These are phyloP conservation scores for Mantis religiosa DNA, from an alignment of 2,888 invertebrate genomes.

Conservation along the genomic window DNA sequence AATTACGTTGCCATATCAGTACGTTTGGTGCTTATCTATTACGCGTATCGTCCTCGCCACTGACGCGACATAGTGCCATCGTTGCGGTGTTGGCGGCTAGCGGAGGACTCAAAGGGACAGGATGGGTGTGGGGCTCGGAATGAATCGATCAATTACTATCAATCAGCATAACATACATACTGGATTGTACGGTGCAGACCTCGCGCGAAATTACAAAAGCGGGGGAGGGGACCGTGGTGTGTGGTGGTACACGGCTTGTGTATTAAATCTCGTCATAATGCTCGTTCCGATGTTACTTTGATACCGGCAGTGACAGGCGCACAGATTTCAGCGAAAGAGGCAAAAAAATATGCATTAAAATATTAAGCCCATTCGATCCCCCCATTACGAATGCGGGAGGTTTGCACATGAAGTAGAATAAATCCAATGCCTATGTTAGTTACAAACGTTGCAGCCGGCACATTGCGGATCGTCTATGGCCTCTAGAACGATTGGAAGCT, in stretches of 20 bases:
- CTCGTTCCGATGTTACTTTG: slow-evolving; percentile 11
- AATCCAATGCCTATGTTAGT: background rate
- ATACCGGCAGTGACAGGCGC: slow-evolving; percentile 3
- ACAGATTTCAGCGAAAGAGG: background rate
- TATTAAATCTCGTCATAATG: slow-evolving; percentile 1
- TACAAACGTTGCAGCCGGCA: background rate
- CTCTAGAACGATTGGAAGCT: background rate
- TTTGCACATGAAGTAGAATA: background rate
- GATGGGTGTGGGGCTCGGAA: slow-evolving; percentile 5
- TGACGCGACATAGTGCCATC: background rate
- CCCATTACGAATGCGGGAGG: background rate
- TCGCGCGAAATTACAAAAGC: background rate
- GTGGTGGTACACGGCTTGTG: slow-evolving; percentile 3
- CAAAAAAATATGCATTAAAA: background rate
- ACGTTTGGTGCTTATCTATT: background rate
- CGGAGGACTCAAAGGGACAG: slow-evolving; percentile 14
- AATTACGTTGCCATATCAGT: background rate
- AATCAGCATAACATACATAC: slow-evolving; percentile 19
- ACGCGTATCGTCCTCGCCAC: background rate
- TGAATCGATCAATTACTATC: slow-evolving; percentile 17
- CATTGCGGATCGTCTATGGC: background rate
- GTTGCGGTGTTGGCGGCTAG: background rate
- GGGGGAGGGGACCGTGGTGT: background rate
- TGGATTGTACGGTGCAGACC: background rate
- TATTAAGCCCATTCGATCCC: background rate